phyloP scores from a whole-genome alignment of 2,797 vertebrate species.

The Gouania willdenowi region DNA sequence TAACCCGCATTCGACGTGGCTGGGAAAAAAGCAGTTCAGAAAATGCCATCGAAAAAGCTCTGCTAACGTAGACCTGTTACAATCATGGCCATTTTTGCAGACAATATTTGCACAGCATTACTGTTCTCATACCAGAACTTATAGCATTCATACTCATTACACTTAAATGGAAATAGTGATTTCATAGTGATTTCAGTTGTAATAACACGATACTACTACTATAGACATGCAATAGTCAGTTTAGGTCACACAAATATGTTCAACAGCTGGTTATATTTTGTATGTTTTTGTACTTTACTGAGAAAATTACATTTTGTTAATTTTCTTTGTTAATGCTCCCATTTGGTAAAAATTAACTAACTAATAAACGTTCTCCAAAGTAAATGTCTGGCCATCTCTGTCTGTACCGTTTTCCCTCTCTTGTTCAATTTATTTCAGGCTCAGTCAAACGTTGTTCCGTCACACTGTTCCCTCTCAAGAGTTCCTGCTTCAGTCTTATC shows the following conservation, averaged over 20 bases:
- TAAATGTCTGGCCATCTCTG: conserved; percentile 1
- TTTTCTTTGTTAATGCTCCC: neutral
- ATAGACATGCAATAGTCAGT: too few species aligned
- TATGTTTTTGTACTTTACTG: too few species aligned
- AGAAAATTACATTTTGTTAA: neutral
- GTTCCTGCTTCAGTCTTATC: conserved; percentile 38
- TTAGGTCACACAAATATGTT: too few species aligned
- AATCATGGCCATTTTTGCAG: neutral
- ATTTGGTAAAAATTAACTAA: neutral
- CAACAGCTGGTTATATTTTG: too few species aligned
- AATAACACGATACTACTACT: too few species aligned
- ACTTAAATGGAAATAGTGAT: neutral
- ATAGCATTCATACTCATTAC: too few species aligned
- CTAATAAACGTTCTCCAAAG: conserved; percentile 7
- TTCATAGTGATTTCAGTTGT: too few species aligned
- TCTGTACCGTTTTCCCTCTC: neutral
- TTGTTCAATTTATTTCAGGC: conserved; percentile 7
- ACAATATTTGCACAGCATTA: neutral
- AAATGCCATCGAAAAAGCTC: conserved; percentile 15
- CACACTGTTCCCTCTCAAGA: conserved; percentile 38
- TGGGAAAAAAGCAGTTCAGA: conserved; percentile 79
- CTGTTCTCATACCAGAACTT: too few species aligned
- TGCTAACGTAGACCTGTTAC: conserved; percentile 39
- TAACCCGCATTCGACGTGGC: conserved; percentile 84
- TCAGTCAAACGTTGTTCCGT: conserved; percentile 23